Evolutionary conservation across 2,797 vertebrate genomes (phyloP).

Genomic region (Coregonus suidteri): DNA sequence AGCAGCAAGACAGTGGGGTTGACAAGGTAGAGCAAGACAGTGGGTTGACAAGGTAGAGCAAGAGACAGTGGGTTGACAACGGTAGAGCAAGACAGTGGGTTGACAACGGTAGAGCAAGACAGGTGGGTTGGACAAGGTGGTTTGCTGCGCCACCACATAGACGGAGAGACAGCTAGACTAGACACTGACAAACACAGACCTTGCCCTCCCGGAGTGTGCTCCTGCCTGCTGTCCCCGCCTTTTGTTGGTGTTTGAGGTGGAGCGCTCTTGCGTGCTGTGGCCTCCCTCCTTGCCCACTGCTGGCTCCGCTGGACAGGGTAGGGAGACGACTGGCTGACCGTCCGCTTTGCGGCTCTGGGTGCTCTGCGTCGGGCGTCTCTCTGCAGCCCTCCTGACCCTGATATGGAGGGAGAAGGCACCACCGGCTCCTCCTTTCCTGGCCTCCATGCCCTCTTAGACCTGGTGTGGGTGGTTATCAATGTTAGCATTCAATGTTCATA

Average conservation of each 20-base stretch:
- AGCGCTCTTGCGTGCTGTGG: slow-evolving; percentile 80
- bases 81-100: too few relatives aligned
- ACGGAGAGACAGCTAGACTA: not conserved
- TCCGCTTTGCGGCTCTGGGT: slow-evolving; percentile 93
- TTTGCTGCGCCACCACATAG: too few relatives aligned
- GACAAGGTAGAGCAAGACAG: too few relatives aligned
- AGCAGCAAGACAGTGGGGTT: too few relatives aligned
- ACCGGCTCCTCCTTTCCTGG: not conserved
- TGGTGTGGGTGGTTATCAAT: slow-evolving; percentile 42
- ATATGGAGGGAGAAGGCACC: slow-evolving; percentile 1
- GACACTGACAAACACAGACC: slow-evolving; percentile 68
- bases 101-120: too few relatives aligned
- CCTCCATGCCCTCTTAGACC: slow-evolving; percentile 77
- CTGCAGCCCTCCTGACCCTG: slow-evolving; percentile 84
- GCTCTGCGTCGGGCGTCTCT: slow-evolving; percentile 86
- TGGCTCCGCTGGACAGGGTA: slow-evolving; percentile 83
- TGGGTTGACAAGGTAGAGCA: too few relatives aligned
- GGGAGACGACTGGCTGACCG: slow-evolving; percentile 89
- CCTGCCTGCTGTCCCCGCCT: too few relatives aligned
- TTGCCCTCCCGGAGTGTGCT: slow-evolving; percentile 86
- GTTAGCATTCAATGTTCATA: not conserved
- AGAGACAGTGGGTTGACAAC: too few relatives aligned
- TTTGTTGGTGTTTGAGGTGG: slow-evolving; percentile 84
- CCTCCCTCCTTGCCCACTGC: slow-evolving; percentile 84
- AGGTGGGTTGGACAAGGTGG: too few relatives aligned